Conservation (phyloP, 2,888 invertebrate genomes). For the Dynastes maya region DNA sequence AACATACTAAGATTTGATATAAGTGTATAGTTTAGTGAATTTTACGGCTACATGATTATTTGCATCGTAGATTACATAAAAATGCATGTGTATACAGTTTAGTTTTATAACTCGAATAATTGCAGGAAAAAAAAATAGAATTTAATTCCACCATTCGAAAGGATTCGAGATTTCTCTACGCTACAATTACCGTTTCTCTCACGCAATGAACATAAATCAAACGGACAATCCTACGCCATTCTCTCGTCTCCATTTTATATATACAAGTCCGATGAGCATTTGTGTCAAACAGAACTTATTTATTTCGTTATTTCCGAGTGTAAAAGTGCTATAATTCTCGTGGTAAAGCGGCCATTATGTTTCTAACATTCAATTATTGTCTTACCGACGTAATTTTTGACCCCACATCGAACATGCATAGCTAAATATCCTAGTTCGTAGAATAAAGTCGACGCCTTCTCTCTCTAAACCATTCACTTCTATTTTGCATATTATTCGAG, state of each 20-base stretch:
- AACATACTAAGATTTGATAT: background rate
- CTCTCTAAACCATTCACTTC: slow-evolving; percentile 25
- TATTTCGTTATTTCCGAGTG: background rate
- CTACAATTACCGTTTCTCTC: slow-evolving; percentile 19
- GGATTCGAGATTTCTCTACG: slow-evolving; percentile 5
- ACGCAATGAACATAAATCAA: slow-evolving; percentile 21
- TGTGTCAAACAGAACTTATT: slow-evolving; percentile 24
- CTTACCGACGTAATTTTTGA: slow-evolving; percentile 12
- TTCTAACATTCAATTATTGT: slow-evolving; percentile 1
- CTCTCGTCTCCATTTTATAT: slow-evolving; percentile 17
- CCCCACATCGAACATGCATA: slow-evolving; percentile 1
- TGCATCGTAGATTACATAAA: background rate
- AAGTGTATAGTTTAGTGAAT: background rate
- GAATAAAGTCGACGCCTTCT: slow-evolving; percentile 24
- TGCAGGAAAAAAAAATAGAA: background rate
- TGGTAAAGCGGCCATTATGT: slow-evolving; percentile 13
- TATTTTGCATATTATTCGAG: slow-evolving; percentile 42
- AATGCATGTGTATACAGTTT: background rate
- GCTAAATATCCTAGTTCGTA: background rate
- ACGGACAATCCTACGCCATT: slow-evolving; percentile 9
- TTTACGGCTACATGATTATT: background rate
- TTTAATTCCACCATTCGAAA: background rate
- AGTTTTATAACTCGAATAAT: no score
- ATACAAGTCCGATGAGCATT: slow-evolving; percentile 29
- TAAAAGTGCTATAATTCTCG: slow-evolving; percentile 10